These are phyloP conservation scores for Syritta pipiens DNA, from an alignment of 2,888 invertebrate species.

Conservation along the genomic window DNA sequence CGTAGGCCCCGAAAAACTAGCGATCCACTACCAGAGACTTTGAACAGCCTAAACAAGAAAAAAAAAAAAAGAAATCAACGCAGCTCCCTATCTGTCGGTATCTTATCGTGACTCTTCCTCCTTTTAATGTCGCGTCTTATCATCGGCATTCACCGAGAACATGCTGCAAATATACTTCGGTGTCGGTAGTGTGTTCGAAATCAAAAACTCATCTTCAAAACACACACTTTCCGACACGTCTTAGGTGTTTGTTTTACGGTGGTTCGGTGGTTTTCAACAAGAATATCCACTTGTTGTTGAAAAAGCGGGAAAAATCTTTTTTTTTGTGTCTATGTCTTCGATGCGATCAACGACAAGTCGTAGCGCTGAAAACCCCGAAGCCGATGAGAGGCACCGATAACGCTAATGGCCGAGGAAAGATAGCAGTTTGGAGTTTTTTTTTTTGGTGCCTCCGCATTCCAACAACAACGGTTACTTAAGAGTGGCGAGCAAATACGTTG, in stretches of 20 bases:
- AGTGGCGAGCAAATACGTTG: conserved; percentile 5
- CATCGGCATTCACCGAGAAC: conserved; percentile 23
- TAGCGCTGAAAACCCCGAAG: not conserved
- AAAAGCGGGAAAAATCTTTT: too few relatives aligned
- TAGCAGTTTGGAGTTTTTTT: not conserved
- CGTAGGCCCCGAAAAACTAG: too few relatives aligned
- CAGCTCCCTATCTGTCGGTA: conserved; percentile 23
- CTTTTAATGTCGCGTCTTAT: conserved; percentile 22
- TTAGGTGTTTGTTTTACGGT: conserved; percentile 9
- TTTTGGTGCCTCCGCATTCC: not conserved
- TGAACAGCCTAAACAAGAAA: not conserved
- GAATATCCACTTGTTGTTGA: conserved; percentile 15
- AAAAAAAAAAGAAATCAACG: conserved; percentile 10
- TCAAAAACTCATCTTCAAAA: too few relatives aligned
- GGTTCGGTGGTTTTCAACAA: not conserved
- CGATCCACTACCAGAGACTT: too few relatives aligned
- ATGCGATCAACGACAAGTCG: not conserved
- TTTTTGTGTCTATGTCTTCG: not conserved
- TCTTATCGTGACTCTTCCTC: conserved; percentile 27
- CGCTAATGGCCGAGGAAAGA: too few relatives aligned
- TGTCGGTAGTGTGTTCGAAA: conserved; percentile 4
- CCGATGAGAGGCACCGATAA: too few relatives aligned
- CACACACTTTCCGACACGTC: not conserved
- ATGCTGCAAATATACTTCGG: conserved; percentile 8
- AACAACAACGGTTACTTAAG: not conserved